Conservation (phyloP, 2,113 vertebrate species). For the Tor tambroides region DNA sequence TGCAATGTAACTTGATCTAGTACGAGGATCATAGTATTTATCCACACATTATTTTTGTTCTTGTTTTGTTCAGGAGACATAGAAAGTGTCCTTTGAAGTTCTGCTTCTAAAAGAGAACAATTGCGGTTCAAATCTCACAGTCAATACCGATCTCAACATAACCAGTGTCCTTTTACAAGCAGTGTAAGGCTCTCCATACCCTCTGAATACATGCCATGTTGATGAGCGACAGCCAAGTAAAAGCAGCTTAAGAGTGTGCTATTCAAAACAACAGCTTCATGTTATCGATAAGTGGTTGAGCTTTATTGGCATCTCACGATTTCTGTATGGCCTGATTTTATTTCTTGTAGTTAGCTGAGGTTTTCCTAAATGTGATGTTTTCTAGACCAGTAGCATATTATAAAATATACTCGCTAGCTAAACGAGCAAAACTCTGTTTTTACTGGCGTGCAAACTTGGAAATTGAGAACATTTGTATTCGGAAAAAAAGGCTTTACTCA, state of each 20-base stretch:
- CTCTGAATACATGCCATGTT: conserved; percentile 25
- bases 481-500: not conserved
- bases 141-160: conserved; percentile 44
- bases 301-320: not conserved
- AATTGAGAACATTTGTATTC: conserved; percentile 15
- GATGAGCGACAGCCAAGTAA: not conserved
- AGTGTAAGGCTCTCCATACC: conserved; percentile 56
- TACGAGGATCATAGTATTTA: conserved; percentile 50
- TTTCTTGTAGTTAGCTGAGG: not conserved
- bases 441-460: not conserved
- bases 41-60: conserved; percentile 46
- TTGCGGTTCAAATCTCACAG: conserved; percentile 38
- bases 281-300: not conserved
- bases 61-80: conserved; percentile 37
- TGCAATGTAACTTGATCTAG: conserved; percentile 43
- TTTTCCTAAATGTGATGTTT: not conserved
- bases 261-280: not conserved
- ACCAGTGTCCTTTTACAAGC: conserved; percentile 63
- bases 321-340: not conserved
- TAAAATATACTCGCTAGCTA: not conserved
- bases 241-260: not conserved
- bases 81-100: conserved; percentile 43
- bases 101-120: conserved; percentile 55
- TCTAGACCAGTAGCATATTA: not conserved
- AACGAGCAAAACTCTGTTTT: not conserved